Evolutionary conservation across 2,113 vertebrate species (phyloP), one percentile per base, ranked within the genome.

Genomic region (Hoplias malabaricus): DNA sequence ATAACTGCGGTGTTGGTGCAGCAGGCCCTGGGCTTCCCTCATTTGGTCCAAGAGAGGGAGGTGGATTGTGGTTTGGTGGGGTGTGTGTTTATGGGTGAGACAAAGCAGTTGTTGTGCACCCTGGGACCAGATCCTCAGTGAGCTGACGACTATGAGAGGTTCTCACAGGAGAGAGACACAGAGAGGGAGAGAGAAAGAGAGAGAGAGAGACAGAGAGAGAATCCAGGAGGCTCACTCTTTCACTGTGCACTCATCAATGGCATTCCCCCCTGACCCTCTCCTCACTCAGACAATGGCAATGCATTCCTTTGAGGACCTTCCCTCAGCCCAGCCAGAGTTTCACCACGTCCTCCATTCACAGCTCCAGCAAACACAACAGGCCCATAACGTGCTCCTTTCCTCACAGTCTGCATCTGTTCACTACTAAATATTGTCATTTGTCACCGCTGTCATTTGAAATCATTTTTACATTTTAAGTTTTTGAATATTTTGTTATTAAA

Each of bases 101-200:
- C 91, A 92, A 93, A 92, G 92, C 90, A 88, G 88, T 86, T 86
- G 90, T 92, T 92, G 92, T 92, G 92, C 90, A 89, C 87, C 90
- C 83, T 80, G 87, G 86, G 84, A 90, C 87, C 61, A 85, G 83
- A 87, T 82, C 86, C 84, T 87, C 85, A 62, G 83, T 84, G 82
- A 77, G 82, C 86, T 85, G 85, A 86, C 46, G 72, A 79, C 36
- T 53, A 33, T 53, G 43, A 71, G 43, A 91, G 85, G 87, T 92
- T 93, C 91, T 91, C 88, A 91, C 90, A 92, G 36, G 80, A 53
- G 62, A 38, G 43, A 75, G 65, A n/a, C n/a, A n/a, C n/a, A 61
- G 82, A 59, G 81, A 80, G 65, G 78, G 87, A 80, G 65, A 83
- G 83, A 82, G 70, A 83, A 82, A 86, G 79, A 79, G 66, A 82